A percentile compares a stretch with the other conserved stretches of the same genome.
These are phyloP conservation scores for Piprites chloris DNA, from an alignment of 2,113 vertebrate genomes.

Conservation along the genomic window DNA sequence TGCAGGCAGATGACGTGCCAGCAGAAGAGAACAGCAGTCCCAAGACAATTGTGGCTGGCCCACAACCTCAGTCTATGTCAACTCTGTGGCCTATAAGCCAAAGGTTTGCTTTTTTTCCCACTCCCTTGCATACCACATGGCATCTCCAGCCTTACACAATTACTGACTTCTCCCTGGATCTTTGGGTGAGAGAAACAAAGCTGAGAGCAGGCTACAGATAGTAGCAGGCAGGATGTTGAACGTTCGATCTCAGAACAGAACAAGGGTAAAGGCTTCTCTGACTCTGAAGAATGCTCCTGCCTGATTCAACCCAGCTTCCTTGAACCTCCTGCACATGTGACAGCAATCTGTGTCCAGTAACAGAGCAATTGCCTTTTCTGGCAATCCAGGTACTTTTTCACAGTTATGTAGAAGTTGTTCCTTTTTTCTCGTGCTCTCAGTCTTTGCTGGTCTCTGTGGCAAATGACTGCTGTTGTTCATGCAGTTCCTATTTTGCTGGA, in stretches of 20 bases:
- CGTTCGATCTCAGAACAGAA: background rate
- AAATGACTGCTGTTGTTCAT: background rate
- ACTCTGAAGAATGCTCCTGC: background rate
- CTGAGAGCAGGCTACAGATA: background rate
- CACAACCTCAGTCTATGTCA: constrained; percentile 41
- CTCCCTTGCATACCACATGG: constrained; percentile 8
- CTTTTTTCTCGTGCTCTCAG: background rate
- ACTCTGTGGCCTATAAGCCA: constrained; percentile 39
- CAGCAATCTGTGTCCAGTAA: background rate
- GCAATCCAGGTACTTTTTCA: background rate
- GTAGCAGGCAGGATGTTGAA: background rate
- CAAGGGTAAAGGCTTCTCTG: background rate
- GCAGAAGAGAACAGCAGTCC: constrained; percentile 46
- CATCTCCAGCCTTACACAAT: constrained; percentile 25
- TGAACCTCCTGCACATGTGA: background rate
- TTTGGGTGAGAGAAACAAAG: background rate
- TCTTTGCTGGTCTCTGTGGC: background rate
- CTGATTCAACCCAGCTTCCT: background rate
- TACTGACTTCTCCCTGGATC: background rate
- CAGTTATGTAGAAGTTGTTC: background rate
- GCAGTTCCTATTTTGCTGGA: background rate
- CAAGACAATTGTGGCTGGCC: constrained; percentile 53
- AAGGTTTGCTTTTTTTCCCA: constrained; percentile 46
- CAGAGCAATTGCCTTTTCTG: background rate
- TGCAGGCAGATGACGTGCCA: constrained; percentile 50